A percentile compares a stretch with the other conserved stretches of the same genome.
These are phyloP conservation scores for Parnassius apollo DNA, from an alignment of 2,888 invertebrate genomes.

Conservation along the genomic window DNA sequence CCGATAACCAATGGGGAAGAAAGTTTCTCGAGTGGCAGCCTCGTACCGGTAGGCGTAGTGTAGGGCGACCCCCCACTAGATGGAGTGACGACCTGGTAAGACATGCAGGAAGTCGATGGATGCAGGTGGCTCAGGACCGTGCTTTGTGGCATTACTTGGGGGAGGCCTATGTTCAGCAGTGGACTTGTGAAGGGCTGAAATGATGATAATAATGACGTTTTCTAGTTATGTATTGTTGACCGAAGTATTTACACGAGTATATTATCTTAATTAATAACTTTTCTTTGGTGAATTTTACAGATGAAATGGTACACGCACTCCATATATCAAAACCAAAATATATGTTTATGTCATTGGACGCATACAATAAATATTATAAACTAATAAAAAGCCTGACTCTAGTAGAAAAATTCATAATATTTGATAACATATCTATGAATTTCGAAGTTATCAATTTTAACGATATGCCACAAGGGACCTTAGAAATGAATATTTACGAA, in stretches of 20 bases:
- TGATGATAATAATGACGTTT: too few relatives aligned
- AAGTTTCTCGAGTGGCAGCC: too few relatives aligned
- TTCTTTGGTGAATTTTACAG: constrained; percentile 39
- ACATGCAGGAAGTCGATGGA: too few relatives aligned
- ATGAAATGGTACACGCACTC: constrained; percentile 53
- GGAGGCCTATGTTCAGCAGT: too few relatives aligned
- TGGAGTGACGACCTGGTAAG: too few relatives aligned
- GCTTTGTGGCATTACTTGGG: too few relatives aligned
- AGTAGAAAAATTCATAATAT: constrained; percentile 44
- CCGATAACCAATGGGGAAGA: too few relatives aligned
- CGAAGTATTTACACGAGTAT: background rate
- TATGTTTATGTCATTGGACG: constrained; percentile 51
- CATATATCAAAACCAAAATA: constrained; percentile 58
- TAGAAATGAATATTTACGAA: constrained; percentile 4
- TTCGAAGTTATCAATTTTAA: constrained; percentile 39
- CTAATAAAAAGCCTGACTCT: constrained; percentile 37
- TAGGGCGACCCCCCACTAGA: too few relatives aligned
- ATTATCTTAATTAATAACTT: background rate
- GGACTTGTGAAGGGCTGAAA: too few relatives aligned
- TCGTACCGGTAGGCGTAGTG: too few relatives aligned
- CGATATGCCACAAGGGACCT: constrained; percentile 36
- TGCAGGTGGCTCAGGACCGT: too few relatives aligned
- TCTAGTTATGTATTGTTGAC: too few relatives aligned
- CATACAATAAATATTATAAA: constrained; percentile 43
- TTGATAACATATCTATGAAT: constrained; percentile 36